A percentile compares a stretch with the other conserved stretches of the same genome.
Evolutionary conservation across 2,888 invertebrate species (phyloP).

Genomic region (Cataglyphis cursor): DNA sequence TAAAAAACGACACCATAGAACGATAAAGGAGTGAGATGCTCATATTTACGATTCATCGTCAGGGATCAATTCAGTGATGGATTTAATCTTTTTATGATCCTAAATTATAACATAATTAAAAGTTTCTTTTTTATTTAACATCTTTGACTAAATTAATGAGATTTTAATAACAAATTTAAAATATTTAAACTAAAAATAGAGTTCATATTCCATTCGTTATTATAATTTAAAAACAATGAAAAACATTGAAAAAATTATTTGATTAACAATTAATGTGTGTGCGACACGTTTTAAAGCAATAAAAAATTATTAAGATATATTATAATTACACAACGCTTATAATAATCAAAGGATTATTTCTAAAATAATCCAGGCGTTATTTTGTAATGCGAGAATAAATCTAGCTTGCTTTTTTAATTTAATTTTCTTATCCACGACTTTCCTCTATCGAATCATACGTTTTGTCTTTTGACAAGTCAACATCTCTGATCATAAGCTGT

Average conservation of each 20-base stretch:
- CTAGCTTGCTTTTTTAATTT: neutral
- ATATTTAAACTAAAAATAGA: neutral
- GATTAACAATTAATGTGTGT: neutral
- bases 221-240: neutral
- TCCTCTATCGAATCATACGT: neutral
- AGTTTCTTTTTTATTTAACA: neutral
- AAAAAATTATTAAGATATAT: neutral
- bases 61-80: neutral
- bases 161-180: neutral
- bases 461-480: neutral
- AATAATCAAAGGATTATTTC: neutral
- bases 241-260: neutral
- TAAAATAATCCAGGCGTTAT: neutral
- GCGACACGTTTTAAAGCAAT: neutral
- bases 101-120: neutral
- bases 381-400: neutral
- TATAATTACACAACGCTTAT: neutral
- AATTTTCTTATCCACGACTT: neutral
- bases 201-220: neutral
- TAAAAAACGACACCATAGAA: neutral
- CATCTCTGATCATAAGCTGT: conserved; percentile 2
- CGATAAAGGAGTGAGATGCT: neutral
- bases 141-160: neutral
- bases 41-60: conserved; percentile 16
- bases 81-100: conserved; percentile 16